Percentiles rank a stretch among this genome's conserved stretches.
These are phyloP conservation scores for Anarrhichthys ocellatus DNA, from an alignment of 2,113 vertebrate species.

Conservation along the genomic window DNA sequence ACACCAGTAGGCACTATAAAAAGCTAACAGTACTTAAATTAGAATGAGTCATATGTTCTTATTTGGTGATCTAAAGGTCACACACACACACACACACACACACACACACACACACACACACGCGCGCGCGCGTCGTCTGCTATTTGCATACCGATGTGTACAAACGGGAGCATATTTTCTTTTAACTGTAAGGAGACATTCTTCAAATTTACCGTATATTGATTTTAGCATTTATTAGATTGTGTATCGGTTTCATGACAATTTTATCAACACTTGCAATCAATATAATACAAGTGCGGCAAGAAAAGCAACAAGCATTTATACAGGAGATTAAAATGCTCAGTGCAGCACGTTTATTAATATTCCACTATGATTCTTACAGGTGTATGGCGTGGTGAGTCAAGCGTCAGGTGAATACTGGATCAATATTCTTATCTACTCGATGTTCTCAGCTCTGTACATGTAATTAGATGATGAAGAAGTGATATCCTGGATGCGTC, in stretches of 20 bases:
- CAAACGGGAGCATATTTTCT: slow-evolving; percentile 42
- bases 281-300: not conserved
- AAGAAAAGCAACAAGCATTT: not conserved
- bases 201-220: not conserved
- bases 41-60: slow-evolving; percentile 62
- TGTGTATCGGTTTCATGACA: not conserved
- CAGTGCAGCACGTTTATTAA: slow-evolving; percentile 37
- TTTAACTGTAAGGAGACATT: slow-evolving; percentile 10
- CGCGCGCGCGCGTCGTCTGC: not conserved
- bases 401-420: slow-evolving; percentile 20
- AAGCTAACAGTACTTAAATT: slow-evolving; percentile 55
- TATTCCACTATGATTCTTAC: slow-evolving; percentile 37
- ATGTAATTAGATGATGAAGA: slow-evolving; percentile 29
- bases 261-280: not conserved
- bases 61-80: slow-evolving; percentile 50
- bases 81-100: slow-evolving; percentile 19
- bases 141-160: slow-evolving; percentile 40
- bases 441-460: slow-evolving; percentile 10
- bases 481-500: slow-evolving; percentile 24
- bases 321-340: slow-evolving; percentile 8
- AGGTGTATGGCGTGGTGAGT: slow-evolving; percentile 18
- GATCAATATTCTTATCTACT: slow-evolving; percentile 43
- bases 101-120: slow-evolving; percentile 1
- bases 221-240: slow-evolving; percentile 8
- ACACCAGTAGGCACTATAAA: slow-evolving; percentile 42